Evolutionary conservation across 2,797 vertebrate genomes (phyloP).

Genomic region (Sebastes cheni): DNA sequence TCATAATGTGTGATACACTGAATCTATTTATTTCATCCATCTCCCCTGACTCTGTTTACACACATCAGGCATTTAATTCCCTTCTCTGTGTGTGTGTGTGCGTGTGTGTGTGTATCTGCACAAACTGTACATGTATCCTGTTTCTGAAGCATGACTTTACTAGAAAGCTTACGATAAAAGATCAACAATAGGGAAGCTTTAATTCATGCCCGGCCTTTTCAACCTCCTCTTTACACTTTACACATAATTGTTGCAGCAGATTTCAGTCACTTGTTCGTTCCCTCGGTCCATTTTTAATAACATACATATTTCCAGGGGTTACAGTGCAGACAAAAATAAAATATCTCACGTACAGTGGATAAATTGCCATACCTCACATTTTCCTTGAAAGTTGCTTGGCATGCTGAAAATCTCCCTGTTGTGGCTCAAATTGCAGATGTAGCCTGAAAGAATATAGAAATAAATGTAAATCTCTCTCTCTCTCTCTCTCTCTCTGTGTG

Average conservation of each 20-base stretch:
- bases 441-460: constrained; percentile 78
- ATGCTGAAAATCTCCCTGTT: constrained; percentile 74
- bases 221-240: constrained; percentile 21
- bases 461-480: constrained; percentile 77
- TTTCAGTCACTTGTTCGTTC: constrained; percentile 26
- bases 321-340: constrained; percentile 64
- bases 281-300: constrained; percentile 48
- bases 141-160: constrained; percentile 27
- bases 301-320: constrained; percentile 52
- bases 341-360: constrained; percentile 48
- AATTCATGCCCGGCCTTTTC: constrained; percentile 12
- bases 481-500: background rate
- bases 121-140: background rate
- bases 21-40: background rate
- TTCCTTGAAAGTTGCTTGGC: constrained; percentile 76
- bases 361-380: constrained; percentile 69
- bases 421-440: constrained; percentile 80
- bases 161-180: constrained; percentile 48
- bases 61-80: background rate
- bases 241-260: constrained; percentile 52
- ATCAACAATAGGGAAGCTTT: constrained; percentile 18
- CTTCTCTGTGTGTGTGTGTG: too few relatives aligned
- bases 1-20: background rate
- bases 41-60: background rate
- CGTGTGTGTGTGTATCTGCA: background rate